phyloP scores from a whole-genome alignment of 2,888 invertebrate genomes.

The Eupsilia transversa region DNA sequence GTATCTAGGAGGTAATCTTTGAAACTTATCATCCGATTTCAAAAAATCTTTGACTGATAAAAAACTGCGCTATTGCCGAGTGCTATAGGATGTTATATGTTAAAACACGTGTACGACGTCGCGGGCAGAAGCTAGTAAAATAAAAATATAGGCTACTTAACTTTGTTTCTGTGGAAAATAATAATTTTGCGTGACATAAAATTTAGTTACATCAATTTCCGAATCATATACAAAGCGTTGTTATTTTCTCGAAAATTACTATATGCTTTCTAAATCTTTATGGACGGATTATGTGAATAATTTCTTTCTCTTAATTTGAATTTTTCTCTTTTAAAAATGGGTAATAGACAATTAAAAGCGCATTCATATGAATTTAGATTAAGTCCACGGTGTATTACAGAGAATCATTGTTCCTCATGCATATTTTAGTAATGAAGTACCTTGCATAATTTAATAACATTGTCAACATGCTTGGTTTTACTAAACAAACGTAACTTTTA shows the following conservation, averaged over 20 bases:
- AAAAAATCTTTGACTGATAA: too few relatives aligned
- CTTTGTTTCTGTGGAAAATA: background rate
- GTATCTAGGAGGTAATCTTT: too few relatives aligned
- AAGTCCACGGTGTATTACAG: background rate
- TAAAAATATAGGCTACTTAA: too few relatives aligned
- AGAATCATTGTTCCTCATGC: background rate
- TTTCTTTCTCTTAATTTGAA: slow-evolving; percentile 54
- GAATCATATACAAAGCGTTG: slow-evolving; percentile 13
- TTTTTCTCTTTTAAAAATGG: slow-evolving; percentile 38
- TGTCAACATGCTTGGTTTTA: background rate
- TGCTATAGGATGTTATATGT: too few relatives aligned
- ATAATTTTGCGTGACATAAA: background rate
- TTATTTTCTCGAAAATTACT: slow-evolving; percentile 19
- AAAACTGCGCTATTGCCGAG: too few relatives aligned
- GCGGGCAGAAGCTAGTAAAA: too few relatives aligned
- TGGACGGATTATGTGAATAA: slow-evolving; percentile 35
- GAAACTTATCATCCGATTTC: too few relatives aligned
- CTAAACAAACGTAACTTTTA: background rate
- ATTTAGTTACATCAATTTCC: slow-evolving; percentile 29
- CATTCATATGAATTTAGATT: slow-evolving; percentile 33
- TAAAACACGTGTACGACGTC: too few relatives aligned
- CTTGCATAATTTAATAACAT: slow-evolving; percentile 6
- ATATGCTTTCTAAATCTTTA: slow-evolving; percentile 62
- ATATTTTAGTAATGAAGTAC: background rate
- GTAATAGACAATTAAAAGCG: slow-evolving; percentile 35